Conservation (phyloP, 1,140 invertebrate genomes). For the Zaprionus nigranus region DNA sequence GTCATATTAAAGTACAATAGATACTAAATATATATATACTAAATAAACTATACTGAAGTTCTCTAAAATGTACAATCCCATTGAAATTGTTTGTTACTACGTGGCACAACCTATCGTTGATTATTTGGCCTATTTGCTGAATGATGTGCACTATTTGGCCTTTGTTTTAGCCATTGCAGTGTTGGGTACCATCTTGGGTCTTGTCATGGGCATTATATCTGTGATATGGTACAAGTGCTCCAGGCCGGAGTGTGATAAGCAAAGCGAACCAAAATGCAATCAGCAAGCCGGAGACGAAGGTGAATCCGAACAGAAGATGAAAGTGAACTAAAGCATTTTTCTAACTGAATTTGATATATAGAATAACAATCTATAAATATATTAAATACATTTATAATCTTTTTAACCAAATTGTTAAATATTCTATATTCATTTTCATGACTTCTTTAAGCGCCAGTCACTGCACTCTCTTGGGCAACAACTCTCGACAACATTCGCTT, state of each 20-base stretch:
- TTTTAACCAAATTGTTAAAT: no score
- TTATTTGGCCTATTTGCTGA: conserved; percentile 30
- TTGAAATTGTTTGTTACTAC: conserved; percentile 44
- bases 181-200: conserved; percentile 43
- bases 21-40: neutral
- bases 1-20: neutral
- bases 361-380: no score
- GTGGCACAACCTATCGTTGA: conserved; percentile 56
- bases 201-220: conserved; percentile 35
- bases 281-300: neutral
- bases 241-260: neutral
- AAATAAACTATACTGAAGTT: neutral
- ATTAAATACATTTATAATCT: no score
- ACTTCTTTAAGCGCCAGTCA: neutral
- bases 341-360: no score
- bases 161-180: conserved; percentile 23
- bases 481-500: neutral
- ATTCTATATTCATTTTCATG: no score
- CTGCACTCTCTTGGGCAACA: neutral
- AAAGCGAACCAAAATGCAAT: neutral
- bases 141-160: conserved; percentile 46
- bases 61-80: conserved; percentile 55
- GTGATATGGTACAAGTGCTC: conserved; percentile 49
- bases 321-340: neutral
- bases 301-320: neutral